Conservation (phyloP, 1,140 invertebrate genomes). For the Cryptotermes secundus region DNA sequence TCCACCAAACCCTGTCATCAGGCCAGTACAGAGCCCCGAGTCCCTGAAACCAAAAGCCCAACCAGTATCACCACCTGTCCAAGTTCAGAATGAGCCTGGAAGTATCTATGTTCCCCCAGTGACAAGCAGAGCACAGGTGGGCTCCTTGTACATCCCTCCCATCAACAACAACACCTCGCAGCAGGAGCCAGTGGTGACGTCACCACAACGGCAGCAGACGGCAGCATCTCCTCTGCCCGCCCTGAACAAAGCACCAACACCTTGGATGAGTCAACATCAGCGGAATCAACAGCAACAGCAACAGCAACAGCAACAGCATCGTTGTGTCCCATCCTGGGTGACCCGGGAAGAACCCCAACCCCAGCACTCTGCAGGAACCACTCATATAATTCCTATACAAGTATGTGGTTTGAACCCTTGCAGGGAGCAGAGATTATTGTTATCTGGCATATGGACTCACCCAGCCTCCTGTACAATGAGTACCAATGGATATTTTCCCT, state of each 20-base stretch:
- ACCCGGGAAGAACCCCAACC: not conserved
- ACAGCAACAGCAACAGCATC: constrained; percentile 37
- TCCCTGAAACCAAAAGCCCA: not conserved
- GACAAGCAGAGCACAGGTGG: constrained; percentile 39
- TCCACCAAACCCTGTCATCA: not conserved
- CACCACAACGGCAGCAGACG: constrained; percentile 35
- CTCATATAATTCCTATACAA: constrained; percentile 42
- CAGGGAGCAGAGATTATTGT: too few relatives aligned
- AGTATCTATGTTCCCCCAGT: constrained; percentile 41
- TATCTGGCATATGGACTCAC: too few relatives aligned
- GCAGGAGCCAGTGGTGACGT: constrained; percentile 28
- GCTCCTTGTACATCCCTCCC: constrained; percentile 45
- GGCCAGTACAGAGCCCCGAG: not conserved
- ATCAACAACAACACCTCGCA: constrained; percentile 29
- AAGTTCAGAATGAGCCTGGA: constrained; percentile 35
- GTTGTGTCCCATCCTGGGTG: not conserved
- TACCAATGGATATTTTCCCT: too few relatives aligned
- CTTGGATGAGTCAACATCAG: constrained; percentile 55
- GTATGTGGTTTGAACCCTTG: constrained; percentile 21
- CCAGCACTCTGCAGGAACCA: constrained; percentile 24
- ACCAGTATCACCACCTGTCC: not conserved
- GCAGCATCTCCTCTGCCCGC: constrained; percentile 34
- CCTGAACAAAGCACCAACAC: constrained; percentile 57
- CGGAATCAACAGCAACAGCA: constrained; percentile 28
- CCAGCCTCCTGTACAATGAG: too few relatives aligned